Conservation (phyloP, 2,888 invertebrate genomes). For the Brachyptera putata region DNA sequence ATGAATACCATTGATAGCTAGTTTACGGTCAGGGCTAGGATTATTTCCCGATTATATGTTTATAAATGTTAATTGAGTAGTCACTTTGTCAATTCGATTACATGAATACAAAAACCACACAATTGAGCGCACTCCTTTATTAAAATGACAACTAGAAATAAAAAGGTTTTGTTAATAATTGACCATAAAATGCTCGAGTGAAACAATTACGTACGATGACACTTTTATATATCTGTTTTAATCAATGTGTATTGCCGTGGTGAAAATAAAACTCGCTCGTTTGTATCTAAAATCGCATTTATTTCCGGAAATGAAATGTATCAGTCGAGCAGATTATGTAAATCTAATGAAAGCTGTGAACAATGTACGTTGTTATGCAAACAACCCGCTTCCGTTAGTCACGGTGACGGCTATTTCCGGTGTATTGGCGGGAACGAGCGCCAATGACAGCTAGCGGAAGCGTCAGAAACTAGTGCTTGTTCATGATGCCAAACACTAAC, state of each 20-base stretch:
- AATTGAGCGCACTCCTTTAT: no score
- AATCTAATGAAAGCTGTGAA: constrained; percentile 17
- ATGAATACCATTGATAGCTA: no score
- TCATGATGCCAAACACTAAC: constrained; percentile 9
- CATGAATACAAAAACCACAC: no score
- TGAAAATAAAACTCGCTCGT: not conserved
- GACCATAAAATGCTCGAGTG: not conserved
- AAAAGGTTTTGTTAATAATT: not conserved
- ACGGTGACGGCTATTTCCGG: constrained; percentile 19
- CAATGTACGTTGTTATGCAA: constrained; percentile 23
- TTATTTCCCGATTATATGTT: no score
- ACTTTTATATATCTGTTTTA: no score
- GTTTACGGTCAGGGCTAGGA: no score
- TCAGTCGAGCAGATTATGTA: constrained; percentile 23
- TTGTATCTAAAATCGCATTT: not conserved
- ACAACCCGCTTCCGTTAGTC: constrained; percentile 22
- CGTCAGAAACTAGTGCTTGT: constrained; percentile 1
- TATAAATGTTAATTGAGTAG: no score
- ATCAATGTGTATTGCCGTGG: no score
- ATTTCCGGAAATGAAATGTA: constrained; percentile 26
- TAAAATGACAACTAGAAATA: no score
- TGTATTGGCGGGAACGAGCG: constrained; percentile 19
- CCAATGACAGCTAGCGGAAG: constrained; percentile 18
- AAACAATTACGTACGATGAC: not conserved
- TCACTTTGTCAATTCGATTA: no score